Conservation (phyloP, 2,888 invertebrate genomes). For the Miltochrista miniata region DNA sequence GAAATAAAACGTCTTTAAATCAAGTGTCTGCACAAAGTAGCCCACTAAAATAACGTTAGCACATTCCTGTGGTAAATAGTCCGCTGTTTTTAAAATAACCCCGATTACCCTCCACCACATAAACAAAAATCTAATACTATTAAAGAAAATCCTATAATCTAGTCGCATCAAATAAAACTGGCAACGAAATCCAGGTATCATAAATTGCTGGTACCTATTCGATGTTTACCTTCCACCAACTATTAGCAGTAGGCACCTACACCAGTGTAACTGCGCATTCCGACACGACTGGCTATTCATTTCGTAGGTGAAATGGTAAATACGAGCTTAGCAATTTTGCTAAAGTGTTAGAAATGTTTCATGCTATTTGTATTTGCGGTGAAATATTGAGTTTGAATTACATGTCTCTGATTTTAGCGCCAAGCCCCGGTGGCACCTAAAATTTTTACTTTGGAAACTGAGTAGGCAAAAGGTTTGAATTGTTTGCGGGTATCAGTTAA, state of each 20-base stretch:
- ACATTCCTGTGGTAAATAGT: too few relatives aligned
- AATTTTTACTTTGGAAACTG: too few relatives aligned
- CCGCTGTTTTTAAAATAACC: too few relatives aligned
- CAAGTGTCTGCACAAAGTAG: too few relatives aligned
- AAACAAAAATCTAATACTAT: neutral
- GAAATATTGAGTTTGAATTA: neutral
- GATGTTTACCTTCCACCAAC: conserved; percentile 43
- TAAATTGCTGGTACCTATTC: conserved; percentile 19
- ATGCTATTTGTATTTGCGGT: neutral
- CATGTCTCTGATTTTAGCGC: too few relatives aligned
- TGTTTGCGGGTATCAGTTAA: too few relatives aligned
- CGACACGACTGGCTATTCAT: conserved; percentile 30
- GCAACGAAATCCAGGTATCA: conserved; percentile 38
- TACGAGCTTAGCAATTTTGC: conserved; percentile 20
- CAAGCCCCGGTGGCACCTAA: too few relatives aligned
- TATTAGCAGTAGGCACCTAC: conserved; percentile 17
- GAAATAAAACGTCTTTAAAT: too few relatives aligned
- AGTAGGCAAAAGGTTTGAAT: too few relatives aligned
- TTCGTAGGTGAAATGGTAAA: conserved; percentile 34
- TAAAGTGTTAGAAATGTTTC: neutral
- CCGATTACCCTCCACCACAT: neutral
- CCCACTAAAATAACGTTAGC: too few relatives aligned
- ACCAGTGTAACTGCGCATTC: conserved; percentile 24
- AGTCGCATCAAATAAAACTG: conserved; percentile 24
- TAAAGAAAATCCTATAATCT: conserved; percentile 9